Evolutionary conservation across 2,113 vertebrate species (phyloP), one percentile per base, ranked within the genome.

Genomic region (Cairina moschata): DNA sequence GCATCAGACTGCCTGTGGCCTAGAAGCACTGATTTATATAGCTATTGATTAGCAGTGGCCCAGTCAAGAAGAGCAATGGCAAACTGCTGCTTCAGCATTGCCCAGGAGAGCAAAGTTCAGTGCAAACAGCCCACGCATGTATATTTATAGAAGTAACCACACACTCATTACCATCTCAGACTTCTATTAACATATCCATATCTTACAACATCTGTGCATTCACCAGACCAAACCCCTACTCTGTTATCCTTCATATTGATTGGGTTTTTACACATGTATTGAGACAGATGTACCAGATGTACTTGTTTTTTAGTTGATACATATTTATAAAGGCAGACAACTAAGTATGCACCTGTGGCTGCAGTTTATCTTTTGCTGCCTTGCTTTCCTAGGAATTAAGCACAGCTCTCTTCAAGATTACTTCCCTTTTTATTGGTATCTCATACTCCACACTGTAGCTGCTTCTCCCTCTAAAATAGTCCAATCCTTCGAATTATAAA

Each of bases 1-100:
- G 36, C 87, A 83, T 54, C 72, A 89, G 29, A 4, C 71, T 86
- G 75, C 50, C 71, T 90, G 56, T 48, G 54, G 74, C n/a, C 40
- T 90, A 80, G 86, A 88, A 83, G 15, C 46, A 10, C 63, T 88
- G 94, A 93, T 96, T 95, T 91, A 92, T 93, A 63, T 91, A 50
- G 44, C 31, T 88, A 77, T 91, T 93, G 93, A 95, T 93, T 73
- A 91, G 82, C 68, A 74, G n/a, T 71, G 93, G 77, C 72, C 59
- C 82, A 71, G 25, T 8, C 50, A 89, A 90, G 84, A 91, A 83
- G 44, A 83, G 40, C 55, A 66, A 40, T 42, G 67, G 59, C 40
- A 88, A 90, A 80, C 18, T 93, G 71, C 90, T 88, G 71, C 59
- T 77, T 97, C 90, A 95, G 82, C 93, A 58, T 2, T 66, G 75